Percentiles rank a stretch among this genome's conserved stretches.
These are phyloP conservation scores for Pomatorhinus ruficollis DNA, from an alignment of 2,113 vertebrate species.

Conservation along the genomic window DNA sequence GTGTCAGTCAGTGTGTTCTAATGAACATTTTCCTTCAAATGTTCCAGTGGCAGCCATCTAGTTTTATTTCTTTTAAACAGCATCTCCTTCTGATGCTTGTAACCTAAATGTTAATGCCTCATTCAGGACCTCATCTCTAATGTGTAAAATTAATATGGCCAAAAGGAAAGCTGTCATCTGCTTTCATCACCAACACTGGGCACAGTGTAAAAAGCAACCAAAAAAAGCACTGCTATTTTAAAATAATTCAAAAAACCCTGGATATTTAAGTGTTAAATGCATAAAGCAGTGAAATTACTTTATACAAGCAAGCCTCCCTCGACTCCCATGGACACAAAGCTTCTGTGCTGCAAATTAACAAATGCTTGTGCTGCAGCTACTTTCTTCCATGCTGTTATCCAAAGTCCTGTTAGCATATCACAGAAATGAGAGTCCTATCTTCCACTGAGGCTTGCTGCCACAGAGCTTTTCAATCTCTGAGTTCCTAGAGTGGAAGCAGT, in stretches of 20 bases:
- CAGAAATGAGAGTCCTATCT: neutral
- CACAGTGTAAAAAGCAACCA: neutral
- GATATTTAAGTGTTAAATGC: neutral
- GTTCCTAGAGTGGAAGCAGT: neutral
- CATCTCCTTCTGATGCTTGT: neutral
- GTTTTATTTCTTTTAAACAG: constrained; percentile 15
- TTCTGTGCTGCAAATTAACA: neutral
- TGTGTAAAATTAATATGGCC: neutral
- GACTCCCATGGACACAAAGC: neutral
- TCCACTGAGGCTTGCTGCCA: neutral
- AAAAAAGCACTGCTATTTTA: neutral
- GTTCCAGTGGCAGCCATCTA: neutral
- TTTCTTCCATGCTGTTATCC: neutral
- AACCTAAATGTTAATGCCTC: constrained; percentile 3
- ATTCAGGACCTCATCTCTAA: neutral
- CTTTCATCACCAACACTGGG: neutral
- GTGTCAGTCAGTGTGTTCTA: neutral
- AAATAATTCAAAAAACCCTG: neutral
- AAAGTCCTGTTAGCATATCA: neutral
- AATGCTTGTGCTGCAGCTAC: neutral
- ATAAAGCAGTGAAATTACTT: neutral
- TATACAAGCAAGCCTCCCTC: neutral
- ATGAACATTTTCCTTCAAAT: neutral
- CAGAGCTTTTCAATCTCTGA: neutral
- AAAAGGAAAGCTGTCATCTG: neutral